Conservation (phyloP, 2,113 vertebrate species). For the Neotoma lepida region DNA sequence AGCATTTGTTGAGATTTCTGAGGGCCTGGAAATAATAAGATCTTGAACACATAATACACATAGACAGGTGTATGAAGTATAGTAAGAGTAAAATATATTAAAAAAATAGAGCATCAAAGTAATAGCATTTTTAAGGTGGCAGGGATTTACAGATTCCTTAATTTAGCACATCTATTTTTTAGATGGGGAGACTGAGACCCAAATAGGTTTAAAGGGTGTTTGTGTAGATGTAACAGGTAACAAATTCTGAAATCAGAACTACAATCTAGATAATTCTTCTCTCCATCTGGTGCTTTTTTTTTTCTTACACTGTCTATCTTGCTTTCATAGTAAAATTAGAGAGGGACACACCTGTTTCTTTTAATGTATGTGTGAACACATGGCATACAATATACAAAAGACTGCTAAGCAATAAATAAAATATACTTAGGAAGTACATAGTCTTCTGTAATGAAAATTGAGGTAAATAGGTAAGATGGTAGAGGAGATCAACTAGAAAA, state of each 20-base stretch:
- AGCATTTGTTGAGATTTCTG: slow-evolving; percentile 47
- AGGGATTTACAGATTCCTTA: neutral
- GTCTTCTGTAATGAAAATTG: slow-evolving; percentile 43
- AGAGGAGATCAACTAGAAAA: neutral
- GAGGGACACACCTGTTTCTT: neutral
- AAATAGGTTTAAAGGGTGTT: neutral
- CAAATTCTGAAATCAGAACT: slow-evolving; percentile 24
- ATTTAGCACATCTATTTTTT: neutral
- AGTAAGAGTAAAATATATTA: neutral
- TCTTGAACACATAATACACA: slow-evolving; percentile 1
- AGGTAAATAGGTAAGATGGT: slow-evolving; percentile 4
- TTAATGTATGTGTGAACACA: neutral
- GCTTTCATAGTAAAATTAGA: neutral
- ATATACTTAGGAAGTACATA: neutral
- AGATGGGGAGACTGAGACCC: neutral
- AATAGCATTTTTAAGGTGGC: slow-evolving; percentile 34
- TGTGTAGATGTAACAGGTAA: neutral
- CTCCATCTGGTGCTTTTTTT: neutral
- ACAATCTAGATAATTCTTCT: neutral
- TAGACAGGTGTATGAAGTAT: neutral
- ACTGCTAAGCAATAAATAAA: slow-evolving; percentile 35
- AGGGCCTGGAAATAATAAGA: slow-evolving; percentile 32
- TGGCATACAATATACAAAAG: neutral
- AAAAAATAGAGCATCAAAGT: slow-evolving; percentile 12
- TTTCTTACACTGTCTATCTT: neutral